Base-by-base conservation (phyloP, 1,140 invertebrate species). In the Mizuhopecten yessoensis region DNA sequence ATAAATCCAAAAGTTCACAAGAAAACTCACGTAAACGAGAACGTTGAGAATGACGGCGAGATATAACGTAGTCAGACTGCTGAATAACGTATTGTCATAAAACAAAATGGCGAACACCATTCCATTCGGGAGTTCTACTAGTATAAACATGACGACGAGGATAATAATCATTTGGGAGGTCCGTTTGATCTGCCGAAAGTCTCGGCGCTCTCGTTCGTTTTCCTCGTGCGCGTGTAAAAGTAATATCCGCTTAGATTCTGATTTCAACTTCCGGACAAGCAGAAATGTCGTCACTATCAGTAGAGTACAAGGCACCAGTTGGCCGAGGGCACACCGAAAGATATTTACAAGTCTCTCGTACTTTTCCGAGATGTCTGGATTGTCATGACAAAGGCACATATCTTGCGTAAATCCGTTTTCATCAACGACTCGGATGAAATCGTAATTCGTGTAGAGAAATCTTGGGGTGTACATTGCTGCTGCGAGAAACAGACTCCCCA, bases 1-100 rank as follows among this genome's bases (percentile, higher is more conserved):
- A 36, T 91, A 92, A 17, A 92, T 92, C 92, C 92, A 92, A 45
- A 92, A 92, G 34, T 92, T 92, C 33, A 92, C 89, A 49, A 90
- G 87, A 86, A 91, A 90, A 86, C 89, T 90, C 15, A 89, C 34
- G 33, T 90, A 92, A 23, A 92, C 92, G 0, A 92, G 29, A 13
- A 91, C 34, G 39, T 92, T 92, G 17, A 92, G n/a, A 33, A 90
- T 86, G 20, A 90, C 86, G 42, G 92, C 49, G 33, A 92, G 17
- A 13, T 89, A 89, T 45, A 57, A 20, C 23, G 57, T 86, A 5
- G 49, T 29, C 17, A 88, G 23, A 2, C 34, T 34, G 1, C 29
- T 89, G 9, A 91, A 36, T 1, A 88, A 36, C 23, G 88, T 87
- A 7, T 88, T 36, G 33, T 89, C 39, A 45, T 91, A 90, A 15